Evolutionary conservation across 2,113 vertebrate species (phyloP).

Genomic region (Charina bottae): DNA sequence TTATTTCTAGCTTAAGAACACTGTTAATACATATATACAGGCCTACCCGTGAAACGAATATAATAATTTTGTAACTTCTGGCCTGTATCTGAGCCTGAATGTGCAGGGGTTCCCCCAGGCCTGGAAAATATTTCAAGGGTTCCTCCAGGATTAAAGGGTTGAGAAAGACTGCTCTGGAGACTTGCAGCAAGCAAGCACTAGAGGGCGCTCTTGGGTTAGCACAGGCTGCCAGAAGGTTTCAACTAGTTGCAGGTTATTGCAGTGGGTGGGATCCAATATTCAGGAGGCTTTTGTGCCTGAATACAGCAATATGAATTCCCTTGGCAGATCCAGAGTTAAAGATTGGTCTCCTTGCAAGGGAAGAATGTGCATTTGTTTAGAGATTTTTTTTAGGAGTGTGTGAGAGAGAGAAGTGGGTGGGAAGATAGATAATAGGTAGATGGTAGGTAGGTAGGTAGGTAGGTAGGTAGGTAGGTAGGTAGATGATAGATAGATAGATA

Average conservation of each 20-base stretch:
- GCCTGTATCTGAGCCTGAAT: too few species aligned
- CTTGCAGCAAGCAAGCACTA: neutral
- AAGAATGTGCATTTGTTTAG: neutral
- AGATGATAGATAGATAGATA: too few species aligned
- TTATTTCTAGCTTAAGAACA: too few species aligned
- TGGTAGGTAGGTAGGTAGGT: neutral
- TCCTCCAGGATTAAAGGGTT: too few species aligned
- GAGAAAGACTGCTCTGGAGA: neutral
- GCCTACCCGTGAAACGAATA: too few species aligned
- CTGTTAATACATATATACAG: too few species aligned
- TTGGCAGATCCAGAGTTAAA: neutral
- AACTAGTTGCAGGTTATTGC: neutral
- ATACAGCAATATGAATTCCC: neutral
- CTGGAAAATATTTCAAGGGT: too few species aligned
- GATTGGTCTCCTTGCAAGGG: neutral
- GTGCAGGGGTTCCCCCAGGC: too few species aligned
- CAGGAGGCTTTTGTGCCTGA: neutral
- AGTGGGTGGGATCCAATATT: neutral
- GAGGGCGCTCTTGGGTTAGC: neutral
- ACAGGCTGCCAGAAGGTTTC: neutral
- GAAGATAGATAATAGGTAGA: neutral
- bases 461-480: neutral
- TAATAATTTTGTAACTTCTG: too few species aligned
- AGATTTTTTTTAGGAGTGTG: neutral
- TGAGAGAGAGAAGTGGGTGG: neutral